Percentiles rank a stretch among this genome's conserved stretches.
These are phyloP conservation scores for Opisthocomus hoazin DNA, from an alignment of 2,113 vertebrate species.

Conservation along the genomic window DNA sequence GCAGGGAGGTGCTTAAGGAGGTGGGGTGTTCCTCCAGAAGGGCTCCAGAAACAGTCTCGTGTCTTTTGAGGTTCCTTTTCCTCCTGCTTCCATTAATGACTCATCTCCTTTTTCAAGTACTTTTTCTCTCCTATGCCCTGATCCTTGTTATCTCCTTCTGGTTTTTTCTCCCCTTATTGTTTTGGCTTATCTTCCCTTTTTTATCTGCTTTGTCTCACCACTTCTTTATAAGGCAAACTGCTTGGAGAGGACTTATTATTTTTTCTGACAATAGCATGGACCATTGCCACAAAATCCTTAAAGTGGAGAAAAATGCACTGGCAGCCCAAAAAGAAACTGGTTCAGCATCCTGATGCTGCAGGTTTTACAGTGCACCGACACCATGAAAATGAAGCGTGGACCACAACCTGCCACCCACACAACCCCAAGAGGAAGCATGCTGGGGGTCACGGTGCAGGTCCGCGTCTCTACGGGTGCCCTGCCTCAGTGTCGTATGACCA, in stretches of 20 bases:
- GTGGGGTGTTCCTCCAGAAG: not conserved
- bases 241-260: not conserved
- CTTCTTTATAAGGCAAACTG: not conserved
- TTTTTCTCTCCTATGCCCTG: not conserved
- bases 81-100: not conserved
- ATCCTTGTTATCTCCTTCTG: not conserved
- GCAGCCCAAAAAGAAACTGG: not conserved
- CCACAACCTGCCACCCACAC: not conserved
- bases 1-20: not conserved
- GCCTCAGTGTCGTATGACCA: not conserved
- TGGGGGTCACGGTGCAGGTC: not conserved
- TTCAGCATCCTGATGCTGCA: not conserved
- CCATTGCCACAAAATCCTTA: not conserved
- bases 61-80: not conserved
- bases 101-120: not conserved
- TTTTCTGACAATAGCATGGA: not conserved
- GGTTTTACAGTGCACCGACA: not conserved
- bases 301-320: not conserved
- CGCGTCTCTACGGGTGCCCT: accelerated
- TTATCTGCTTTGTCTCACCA: not conserved
- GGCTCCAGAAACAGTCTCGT: not conserved
- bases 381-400: not conserved
- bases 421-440: not conserved
- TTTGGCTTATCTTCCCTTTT: not conserved
- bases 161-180: not conserved